Base-by-base conservation (phyloP, 2,888 invertebrate species). In the Trichopoda pennipes region DNA sequence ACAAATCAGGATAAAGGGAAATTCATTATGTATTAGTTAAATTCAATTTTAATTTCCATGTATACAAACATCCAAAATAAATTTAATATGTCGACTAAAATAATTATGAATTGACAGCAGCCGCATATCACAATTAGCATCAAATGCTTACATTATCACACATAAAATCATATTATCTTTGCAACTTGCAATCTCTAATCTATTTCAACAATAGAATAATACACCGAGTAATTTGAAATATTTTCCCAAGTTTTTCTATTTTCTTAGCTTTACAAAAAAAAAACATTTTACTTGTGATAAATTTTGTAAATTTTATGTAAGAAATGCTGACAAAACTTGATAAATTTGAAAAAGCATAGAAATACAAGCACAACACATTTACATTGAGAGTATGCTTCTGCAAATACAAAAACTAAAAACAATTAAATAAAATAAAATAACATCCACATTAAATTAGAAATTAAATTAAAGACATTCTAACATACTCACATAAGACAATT, bases 231-330 rank as follows among this genome's bases (percentile, higher is more conserved):
- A 58, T 55, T 68, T 44, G 9, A 58, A 21, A 3, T 7, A 49
- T 58, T 58, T 35, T 47, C n/a, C 21, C 35, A n/a, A n/a, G 35
- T 21, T 1, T 19, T 28, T 42, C 47, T 10, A 28, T 72, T 72
- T 23, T 10, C 28, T 14, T 17, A 58, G 28, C 12, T 23, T 17
- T 75, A 19, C 44, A 38, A 14, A 42, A 68, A n/a, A 53, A 51
- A 72, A 75, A 51, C 66, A 75, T 66, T 66, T 75, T 68, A 58
- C 49, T 75, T 66, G 42, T 42, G 66, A 75, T 75, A 66, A 75
- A 66, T 75, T 68, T 68, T 75, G 49, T 28, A 68, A 66, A 51
- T 51, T 51, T 51, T 60, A 0, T 75, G 42, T 51, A 75, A 68
- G 58, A 66, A 75, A 75, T 66, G 74, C 64, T 75, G 56, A 66